Percentiles rank a stretch among this genome's conserved stretches.
Conservation (phyloP, 2,113 vertebrate genomes). For the Elaphurus davidianus region DNA sequence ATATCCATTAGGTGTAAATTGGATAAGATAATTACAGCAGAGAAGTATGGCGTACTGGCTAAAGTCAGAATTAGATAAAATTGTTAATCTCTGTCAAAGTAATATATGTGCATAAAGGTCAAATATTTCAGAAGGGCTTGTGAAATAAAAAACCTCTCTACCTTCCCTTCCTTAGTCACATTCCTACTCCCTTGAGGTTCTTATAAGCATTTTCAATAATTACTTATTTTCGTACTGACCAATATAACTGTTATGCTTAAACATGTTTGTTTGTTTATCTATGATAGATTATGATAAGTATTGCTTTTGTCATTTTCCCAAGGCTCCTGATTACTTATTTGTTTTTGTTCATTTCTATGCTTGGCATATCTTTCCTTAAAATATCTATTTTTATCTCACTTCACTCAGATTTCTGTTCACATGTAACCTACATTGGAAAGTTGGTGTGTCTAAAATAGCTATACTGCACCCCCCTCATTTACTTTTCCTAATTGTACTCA, state of each 20-base stretch:
- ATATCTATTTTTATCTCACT: not conserved
- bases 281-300: not conserved
- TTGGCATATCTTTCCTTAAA: not conserved
- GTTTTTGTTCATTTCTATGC: not conserved
- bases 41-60: not conserved
- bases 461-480: not conserved
- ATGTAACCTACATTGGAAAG: not conserved
- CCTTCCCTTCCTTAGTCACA: not conserved
- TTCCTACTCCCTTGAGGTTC: not conserved
- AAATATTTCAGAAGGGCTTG: not conserved
- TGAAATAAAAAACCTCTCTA: not conserved
- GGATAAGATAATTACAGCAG: not conserved
- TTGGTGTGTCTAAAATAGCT: not conserved
- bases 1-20: not conserved
- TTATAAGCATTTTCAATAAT: not conserved
- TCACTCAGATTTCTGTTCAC: not conserved
- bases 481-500: not conserved
- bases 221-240: not conserved
- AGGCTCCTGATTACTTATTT: not conserved
- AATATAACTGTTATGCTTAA: not conserved
- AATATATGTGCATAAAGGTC: not conserved
- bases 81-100: not conserved
- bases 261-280: not conserved
- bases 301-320: not conserved
- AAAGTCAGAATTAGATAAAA: not conserved